Conservation (phyloP, 2,797 vertebrate genomes). For the Crypturellus tataupa region DNA sequence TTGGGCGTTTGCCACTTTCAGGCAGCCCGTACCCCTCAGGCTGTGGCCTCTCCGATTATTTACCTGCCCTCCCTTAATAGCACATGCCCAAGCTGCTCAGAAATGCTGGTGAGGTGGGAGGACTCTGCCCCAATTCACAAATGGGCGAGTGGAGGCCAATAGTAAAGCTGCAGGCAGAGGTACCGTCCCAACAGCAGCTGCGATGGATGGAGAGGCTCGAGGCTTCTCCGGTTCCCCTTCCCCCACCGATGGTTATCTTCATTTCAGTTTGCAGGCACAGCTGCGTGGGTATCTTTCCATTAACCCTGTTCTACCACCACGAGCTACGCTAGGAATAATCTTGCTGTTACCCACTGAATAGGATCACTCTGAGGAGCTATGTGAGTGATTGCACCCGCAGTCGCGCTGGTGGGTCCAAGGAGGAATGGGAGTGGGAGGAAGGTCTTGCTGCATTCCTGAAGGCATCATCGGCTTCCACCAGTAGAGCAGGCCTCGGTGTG, state of each 20-base stretch:
- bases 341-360: neutral
- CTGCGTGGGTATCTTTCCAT: neutral
- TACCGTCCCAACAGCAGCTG: neutral
- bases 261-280: neutral
- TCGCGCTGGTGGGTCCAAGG: neutral
- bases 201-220: neutral
- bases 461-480: neutral
- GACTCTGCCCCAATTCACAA: neutral
- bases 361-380: neutral
- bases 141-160: neutral
- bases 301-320: neutral
- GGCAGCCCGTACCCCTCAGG: fast-evolving
- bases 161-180: neutral
- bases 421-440: neutral
- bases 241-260: neutral
- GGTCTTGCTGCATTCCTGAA: neutral
- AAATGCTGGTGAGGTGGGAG: fast-evolving
- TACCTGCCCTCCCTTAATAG: neutral
- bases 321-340: neutral
- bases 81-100: neutral
- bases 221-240: neutral
- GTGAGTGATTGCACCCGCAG: neutral
- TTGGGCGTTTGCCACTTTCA: neutral
- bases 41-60: neutral
- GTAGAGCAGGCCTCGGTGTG: neutral